Conservation (phyloP, 2,113 vertebrate species). For the Dissostichus mawsoni region DNA sequence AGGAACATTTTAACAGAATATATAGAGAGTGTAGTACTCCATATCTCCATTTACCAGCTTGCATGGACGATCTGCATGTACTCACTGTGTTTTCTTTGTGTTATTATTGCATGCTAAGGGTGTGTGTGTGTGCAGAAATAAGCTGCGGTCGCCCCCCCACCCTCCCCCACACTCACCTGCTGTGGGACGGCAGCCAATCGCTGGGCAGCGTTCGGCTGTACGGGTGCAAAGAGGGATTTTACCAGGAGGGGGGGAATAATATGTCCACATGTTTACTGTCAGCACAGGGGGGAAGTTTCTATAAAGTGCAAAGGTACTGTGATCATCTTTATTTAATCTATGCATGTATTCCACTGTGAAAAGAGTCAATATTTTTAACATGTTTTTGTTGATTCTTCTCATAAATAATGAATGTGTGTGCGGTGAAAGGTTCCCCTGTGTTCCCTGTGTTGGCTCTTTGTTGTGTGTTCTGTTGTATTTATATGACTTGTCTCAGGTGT, state of each 20-base stretch:
- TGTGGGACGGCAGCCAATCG: conserved; percentile 66
- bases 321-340: not conserved
- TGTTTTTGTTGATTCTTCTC: not conserved
- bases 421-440: not conserved
- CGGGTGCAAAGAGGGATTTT: conserved; percentile 75
- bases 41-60: too few species aligned
- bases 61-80: not conserved
- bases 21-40: too few species aligned
- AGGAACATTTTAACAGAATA: too few species aligned
- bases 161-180: conserved; percentile 68
- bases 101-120: conserved; percentile 19
- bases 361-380: not conserved
- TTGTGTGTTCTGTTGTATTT: not conserved
- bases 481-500: too few species aligned
- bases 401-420: not conserved
- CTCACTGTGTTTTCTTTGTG: not conserved
- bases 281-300: conserved; percentile 72
- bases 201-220: conserved; percentile 70
- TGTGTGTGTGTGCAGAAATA: conserved; percentile 79
- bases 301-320: conserved; percentile 78
- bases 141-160: conserved; percentile 74
- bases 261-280: conserved; percentile 71
- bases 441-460: not conserved
- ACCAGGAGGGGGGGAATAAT: conserved; percentile 69
- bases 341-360: not conserved